Evolutionary conservation across 2,113 vertebrate genomes (phyloP).

Genomic region (Oceanodroma tethys): DNA sequence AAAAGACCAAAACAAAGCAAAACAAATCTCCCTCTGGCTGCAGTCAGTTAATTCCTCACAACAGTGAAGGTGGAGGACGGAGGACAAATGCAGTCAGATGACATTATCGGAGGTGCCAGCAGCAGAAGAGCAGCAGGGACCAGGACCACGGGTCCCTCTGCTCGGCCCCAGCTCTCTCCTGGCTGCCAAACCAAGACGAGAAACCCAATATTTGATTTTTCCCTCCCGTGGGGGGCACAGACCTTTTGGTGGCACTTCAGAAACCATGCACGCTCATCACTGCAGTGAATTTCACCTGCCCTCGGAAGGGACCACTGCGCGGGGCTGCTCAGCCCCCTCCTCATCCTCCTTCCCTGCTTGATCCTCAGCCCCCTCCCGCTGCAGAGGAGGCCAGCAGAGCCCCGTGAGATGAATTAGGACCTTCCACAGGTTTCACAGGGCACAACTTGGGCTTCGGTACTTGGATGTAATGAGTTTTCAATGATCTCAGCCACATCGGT

Average conservation of each 20-base stretch:
- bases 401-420: neutral
- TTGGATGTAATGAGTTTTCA: neutral
- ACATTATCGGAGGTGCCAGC: neutral
- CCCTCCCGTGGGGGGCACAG: rapidly evolving
- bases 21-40: slow-evolving; percentile 16
- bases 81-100: slow-evolving; percentile 5
- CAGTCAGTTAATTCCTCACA: slow-evolving; percentile 36
- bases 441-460: rapidly evolving
- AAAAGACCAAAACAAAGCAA: slow-evolving; percentile 32
- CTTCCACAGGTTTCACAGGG: neutral
- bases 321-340: neutral
- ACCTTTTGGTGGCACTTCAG: neutral
- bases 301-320: neutral
- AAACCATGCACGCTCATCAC: neutral
- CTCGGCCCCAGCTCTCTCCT: neutral
- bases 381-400: neutral
- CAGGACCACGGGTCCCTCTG: neutral
- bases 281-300: neutral
- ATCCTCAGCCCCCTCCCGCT: neutral
- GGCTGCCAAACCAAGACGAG: neutral
- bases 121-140: neutral
- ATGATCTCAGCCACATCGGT: rapidly evolving
- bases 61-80: neutral
- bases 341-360: neutral
- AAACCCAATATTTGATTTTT: neutral